Evolutionary conservation across 1,140 invertebrate species (phyloP), one percentile per base, ranked within the genome.

Genomic region (Charaxes varanes): DNA sequence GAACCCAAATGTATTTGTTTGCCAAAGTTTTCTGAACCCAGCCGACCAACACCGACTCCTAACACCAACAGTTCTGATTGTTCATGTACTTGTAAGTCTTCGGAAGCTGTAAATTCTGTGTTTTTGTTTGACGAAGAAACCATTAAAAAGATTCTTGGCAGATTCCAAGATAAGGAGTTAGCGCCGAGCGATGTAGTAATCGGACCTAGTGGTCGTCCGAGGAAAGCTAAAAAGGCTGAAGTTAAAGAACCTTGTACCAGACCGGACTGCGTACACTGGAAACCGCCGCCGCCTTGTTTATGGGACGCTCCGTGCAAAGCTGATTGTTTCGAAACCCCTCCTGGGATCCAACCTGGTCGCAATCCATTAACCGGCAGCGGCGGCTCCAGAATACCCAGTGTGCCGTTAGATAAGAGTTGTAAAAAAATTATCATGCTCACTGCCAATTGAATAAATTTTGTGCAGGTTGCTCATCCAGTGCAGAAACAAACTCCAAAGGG

Each of bases 251-350:
- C 49, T 32, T 78, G 68, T 43, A 64, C 52, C 22, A 62, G 66
- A 46, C 60, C 63, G 19, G 70, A 63, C 33, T 72, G 70, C 49
- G 53, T 70, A 6, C 70, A 78, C 42, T 72, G 65, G 70, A 32
- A 74, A 33, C 66, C 70, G 7, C 70, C 68, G 17, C 52, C 70
- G 18, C 68, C 65, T 14, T 78, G 73, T 27, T 42, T 70, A 13
- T 74, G 68, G 67, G 47, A 78, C 48, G 48, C 50, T 18, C 70
- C 70, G 37, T 78, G 70, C 38, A 70, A 68, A 53, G 73, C 70
- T 8, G 70, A 74, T 41, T 72, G 70, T 47, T 78, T 74, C 31
- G 69, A 74, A 34, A 47, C 63, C 12, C 61, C 42, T 4, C 47
- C 56, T n/a, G 59, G 53, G 16, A 65, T 64, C 33, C 57, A 61